Conservation (phyloP, 2,888 invertebrate species). For the Muscina levida region DNA sequence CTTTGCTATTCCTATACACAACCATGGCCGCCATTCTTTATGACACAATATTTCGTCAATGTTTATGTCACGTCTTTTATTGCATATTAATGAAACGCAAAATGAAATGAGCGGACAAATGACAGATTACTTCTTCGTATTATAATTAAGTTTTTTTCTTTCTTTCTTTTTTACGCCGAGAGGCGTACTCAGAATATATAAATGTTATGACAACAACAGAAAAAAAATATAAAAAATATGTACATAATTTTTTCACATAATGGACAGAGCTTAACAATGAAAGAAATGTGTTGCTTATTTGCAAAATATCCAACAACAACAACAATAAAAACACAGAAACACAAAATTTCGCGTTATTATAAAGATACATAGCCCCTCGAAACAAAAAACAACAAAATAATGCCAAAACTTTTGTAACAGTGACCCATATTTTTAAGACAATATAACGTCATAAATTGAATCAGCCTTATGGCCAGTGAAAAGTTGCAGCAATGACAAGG, state of each 20-base stretch:
- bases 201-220: constrained; percentile 23
- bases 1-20: constrained; percentile 22
- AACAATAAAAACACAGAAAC: constrained; percentile 18
- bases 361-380: not conserved
- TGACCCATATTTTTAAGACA: constrained; percentile 31
- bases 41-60: constrained; percentile 38
- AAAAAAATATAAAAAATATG: constrained; percentile 10
- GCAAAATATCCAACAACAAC: too few relatives aligned
- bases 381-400: not conserved
- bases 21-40: not conserved
- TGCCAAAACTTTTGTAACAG: constrained; percentile 20
- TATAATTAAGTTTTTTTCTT: too few relatives aligned
- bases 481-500: too few relatives aligned
- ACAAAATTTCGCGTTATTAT: not conserved
- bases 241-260: too few relatives aligned
- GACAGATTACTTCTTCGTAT: constrained; percentile 19
- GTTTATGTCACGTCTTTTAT: constrained; percentile 24
- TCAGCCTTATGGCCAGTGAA: too few relatives aligned
- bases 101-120: constrained; percentile 16
- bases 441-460: constrained; percentile 12
- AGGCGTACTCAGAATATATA: constrained; percentile 13
- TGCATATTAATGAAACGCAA: constrained; percentile 31
- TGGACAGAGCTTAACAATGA: constrained; percentile 23
- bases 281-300: constrained; percentile 30
- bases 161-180: not conserved